phyloP scores from a whole-genome alignment of 2,113 vertebrate species.

The Brachyhypopomus gauderio region DNA sequence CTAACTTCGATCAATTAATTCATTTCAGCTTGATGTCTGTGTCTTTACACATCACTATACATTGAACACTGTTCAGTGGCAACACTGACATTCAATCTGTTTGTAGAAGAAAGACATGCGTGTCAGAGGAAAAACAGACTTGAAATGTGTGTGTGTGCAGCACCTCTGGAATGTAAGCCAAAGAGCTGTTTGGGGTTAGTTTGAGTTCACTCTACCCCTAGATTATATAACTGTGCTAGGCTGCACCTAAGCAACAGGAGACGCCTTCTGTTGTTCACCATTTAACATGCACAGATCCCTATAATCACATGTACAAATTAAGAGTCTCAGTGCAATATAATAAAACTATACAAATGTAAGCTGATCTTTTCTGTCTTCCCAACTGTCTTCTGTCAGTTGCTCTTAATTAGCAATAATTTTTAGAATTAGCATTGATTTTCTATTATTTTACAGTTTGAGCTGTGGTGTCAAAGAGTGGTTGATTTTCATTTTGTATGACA shows the following conservation, averaged over 20 bases:
- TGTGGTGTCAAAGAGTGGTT: slow-evolving; percentile 61
- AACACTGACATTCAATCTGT: neutral
- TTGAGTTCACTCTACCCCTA: neutral
- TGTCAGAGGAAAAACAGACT: neutral
- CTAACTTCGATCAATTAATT: too few species aligned
- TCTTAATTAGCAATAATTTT: too few species aligned
- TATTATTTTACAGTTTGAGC: slow-evolving; percentile 62
- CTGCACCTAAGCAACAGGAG: neutral
- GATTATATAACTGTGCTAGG: slow-evolving; percentile 9
- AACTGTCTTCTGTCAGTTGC: too few species aligned
- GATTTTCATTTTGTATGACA: slow-evolving; percentile 63
- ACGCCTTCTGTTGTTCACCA: neutral
- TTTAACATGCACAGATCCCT: neutral
- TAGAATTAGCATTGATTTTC: slow-evolving; percentile 62
- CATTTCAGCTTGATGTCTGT: too few species aligned
- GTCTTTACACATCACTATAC: too few species aligned
- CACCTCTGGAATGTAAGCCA: neutral
- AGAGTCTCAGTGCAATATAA: neutral
- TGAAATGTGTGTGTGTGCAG: neutral
- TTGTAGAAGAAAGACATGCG: neutral
- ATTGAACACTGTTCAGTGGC: neutral
- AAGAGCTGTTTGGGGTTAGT: neutral
- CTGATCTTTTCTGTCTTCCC: neutral
- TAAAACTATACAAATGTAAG: neutral
- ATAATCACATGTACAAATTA: neutral